These are phyloP conservation scores for Leucoraja ocellata DNA, from an alignment of 2,797 vertebrate species.

Conservation along the genomic window DNA sequence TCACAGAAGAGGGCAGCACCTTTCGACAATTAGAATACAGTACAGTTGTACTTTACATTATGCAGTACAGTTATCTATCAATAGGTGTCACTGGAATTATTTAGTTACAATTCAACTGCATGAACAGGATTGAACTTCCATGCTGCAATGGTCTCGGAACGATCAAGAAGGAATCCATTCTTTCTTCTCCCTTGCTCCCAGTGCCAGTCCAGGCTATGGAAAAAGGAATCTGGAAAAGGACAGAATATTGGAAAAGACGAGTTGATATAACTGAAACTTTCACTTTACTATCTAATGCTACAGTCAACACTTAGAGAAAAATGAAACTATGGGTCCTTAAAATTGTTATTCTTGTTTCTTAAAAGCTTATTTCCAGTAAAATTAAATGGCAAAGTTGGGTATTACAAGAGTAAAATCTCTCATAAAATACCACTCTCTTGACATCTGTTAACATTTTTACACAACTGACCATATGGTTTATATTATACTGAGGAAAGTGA, in stretches of 20 bases:
- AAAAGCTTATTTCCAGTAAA: neutral
- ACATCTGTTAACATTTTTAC: slow-evolving; percentile 32
- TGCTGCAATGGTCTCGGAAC: too few species aligned
- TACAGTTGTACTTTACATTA: neutral
- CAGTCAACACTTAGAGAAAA: neutral
- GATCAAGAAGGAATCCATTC: too few species aligned
- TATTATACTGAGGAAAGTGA: neutral
- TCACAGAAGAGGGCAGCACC: slow-evolving; percentile 5
- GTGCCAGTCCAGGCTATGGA: neutral
- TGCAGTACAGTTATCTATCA: neutral
- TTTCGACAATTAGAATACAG: neutral
- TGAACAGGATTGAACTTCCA: neutral
- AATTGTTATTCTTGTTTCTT: neutral
- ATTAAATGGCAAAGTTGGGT: neutral
- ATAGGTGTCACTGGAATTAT: neutral
- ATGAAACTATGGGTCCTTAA: neutral
- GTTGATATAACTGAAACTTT: neutral
- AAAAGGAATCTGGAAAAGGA: neutral
- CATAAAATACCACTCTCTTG: neutral
- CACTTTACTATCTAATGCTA: neutral
- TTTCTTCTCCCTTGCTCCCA: neutral
- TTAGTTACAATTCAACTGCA: too few species aligned
- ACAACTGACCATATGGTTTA: slow-evolving; percentile 18
- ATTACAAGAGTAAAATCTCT: neutral
- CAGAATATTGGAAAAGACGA: neutral